phyloP scores from a whole-genome alignment of 2,113 vertebrate genomes.

The Entelurus aequoreus region DNA sequence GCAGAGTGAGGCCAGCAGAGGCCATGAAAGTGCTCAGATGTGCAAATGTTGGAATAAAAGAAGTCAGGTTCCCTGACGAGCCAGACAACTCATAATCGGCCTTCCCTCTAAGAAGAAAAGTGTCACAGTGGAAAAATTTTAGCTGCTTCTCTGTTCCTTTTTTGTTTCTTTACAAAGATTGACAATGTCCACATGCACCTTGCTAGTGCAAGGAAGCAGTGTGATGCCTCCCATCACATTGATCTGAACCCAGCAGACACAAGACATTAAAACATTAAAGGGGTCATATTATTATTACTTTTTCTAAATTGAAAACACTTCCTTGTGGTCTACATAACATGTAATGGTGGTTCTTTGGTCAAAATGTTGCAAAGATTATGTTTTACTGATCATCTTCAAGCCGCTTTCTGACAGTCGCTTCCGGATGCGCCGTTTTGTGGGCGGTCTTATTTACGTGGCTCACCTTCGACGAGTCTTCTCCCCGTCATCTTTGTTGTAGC shows the following conservation, averaged over 20 bases:
- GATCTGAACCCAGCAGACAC: not conserved
- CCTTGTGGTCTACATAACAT: no score
- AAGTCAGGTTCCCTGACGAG: conserved; percentile 53
- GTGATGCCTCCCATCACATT: conserved; percentile 32
- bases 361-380: no score
- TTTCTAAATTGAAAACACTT: no score
- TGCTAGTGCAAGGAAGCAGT: conserved; percentile 35
- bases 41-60: conserved; percentile 55
- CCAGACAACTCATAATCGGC: conserved; percentile 35
- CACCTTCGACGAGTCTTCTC: no score
- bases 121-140: conserved; percentile 55
- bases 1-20: conserved; percentile 21
- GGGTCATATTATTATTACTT: no score
- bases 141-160: conserved; percentile 34
- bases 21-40: conserved; percentile 57
- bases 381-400: no score
- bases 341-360: no score
- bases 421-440: no score
- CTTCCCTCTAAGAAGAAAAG: conserved; percentile 40
- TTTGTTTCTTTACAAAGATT: conserved; percentile 40
- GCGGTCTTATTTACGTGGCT: no score
- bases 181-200: conserved; percentile 28
- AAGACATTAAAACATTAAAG: no score
- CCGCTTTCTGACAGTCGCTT: no score
- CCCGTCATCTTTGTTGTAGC: no score